Conservation (phyloP, 2,797 vertebrate genomes). For the Halcyon badia region DNA sequence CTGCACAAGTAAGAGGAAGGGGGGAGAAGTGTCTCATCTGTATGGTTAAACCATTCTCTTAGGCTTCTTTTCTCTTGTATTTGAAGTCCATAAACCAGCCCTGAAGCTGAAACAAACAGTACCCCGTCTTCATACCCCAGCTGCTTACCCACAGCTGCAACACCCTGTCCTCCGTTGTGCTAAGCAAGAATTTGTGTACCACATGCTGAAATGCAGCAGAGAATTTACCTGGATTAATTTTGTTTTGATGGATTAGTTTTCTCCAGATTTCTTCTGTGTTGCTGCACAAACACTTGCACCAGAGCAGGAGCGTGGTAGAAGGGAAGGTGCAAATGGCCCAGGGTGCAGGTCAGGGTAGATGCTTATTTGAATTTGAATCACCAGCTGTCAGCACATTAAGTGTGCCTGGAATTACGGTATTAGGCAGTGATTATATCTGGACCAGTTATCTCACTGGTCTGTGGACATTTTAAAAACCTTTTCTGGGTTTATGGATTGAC, state of each 20-base stretch:
- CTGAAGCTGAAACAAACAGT: neutral
- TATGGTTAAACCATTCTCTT: neutral
- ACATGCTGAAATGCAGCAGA: neutral
- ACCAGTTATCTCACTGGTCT: neutral
- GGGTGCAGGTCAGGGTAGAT: neutral
- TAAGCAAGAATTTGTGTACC: neutral
- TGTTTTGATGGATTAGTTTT: neutral
- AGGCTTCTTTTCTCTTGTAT: neutral
- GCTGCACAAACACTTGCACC: neutral
- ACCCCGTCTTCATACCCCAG: neutral
- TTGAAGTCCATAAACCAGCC: neutral
- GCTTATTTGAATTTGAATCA: neutral
- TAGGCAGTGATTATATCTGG: neutral
- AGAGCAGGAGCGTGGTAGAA: neutral
- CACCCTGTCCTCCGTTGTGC: accelerated
- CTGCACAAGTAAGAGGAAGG: neutral
- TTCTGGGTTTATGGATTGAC: neutral
- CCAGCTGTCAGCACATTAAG: neutral
- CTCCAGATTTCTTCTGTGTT: neutral
- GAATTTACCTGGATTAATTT: neutral
- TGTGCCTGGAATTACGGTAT: neutral
- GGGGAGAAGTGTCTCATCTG: neutral
- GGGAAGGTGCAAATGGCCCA: neutral
- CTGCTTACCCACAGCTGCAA: neutral
- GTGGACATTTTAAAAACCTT: neutral